Base-by-base conservation (phyloP, 2,113 vertebrate genomes). In the Mus pahari region DNA sequence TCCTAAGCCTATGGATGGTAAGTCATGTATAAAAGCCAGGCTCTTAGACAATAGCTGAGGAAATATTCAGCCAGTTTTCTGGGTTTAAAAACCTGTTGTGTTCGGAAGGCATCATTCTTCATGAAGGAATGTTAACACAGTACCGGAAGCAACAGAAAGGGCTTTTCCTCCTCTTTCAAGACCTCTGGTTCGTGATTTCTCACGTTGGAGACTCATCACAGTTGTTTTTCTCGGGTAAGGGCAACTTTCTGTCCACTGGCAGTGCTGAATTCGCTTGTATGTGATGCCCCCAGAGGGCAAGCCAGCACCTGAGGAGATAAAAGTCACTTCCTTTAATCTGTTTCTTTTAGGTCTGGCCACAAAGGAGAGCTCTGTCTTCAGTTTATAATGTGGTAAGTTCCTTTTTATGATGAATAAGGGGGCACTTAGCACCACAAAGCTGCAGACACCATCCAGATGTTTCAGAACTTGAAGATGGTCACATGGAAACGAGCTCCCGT, bases 81-180 rank as follows among this genome's bases (percentile, higher is more conserved):
- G 42, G 82, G 89, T 94, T 97, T 55, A 53, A 20, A 5, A 48
- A 45, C 1, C 33, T 96, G 92, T 94, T 97, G 20, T 95, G 0
- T 96, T 98, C 97, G 79, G 82, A 97, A 98, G 73, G 93, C 89
- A 81, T 94, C 20, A 66, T 95, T 98, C 96, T 97, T 90, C 33
- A 77, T 53, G 90, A 93, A 89, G 0, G 84, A 96, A 92, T 73
- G 96, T 81, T 96, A 97, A 95, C 92, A 89, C 0, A 96, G 84
- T 91, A 89, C 73, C 96, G 89, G 90, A 78, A 97, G 81, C 97
- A 97, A 96, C 90, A 94, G 90, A 42, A 82, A 60, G 71, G 83
- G 92, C 16, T n/a, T 62, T 91, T 95, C 74, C 14, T 42, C 86
- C 94, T 86, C 39, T 96, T 86, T 87, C 86, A 62, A 58, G 53